Evolutionary conservation across 2,888 invertebrate species (phyloP), one percentile per base, ranked within the genome.

Genomic region (Aspidiotus rigidus): DNA sequence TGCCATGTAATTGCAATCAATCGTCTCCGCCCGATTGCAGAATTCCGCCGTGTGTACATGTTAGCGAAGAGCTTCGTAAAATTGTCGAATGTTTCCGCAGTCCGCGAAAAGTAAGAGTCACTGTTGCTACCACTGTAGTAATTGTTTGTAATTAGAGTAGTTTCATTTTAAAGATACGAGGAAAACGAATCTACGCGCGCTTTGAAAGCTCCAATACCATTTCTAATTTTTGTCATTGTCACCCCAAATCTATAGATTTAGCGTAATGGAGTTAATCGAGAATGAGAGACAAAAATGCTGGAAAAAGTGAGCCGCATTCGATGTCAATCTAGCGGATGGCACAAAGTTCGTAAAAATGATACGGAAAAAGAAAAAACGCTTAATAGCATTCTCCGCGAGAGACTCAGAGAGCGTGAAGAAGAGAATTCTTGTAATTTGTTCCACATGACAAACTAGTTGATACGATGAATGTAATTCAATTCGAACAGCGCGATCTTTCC

Each of bases 381-480:
- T 28, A 28, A 28, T 28, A 28, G 28, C 28, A 28, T 28, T 28
- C 28, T 28, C 28, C 2, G 49, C 49, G 49, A 49, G n/a, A 2
- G n/a, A 11, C 11, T 49, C 49, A n/a, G 42, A 39, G 56, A 16
- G 42, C 16, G 8, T 7, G 55, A 17, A 42, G 5, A 9, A 7
- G 28, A 42, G 57, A 42, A 57, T 53, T 59, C 15, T 10, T 13
- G 67, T 67, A 67, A 67, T 67, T 67, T 59, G 67, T 67, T 67
- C 67, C 67, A 60, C 67, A 49, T 67, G 60, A 60, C 59, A 59
- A 60, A 67, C 59, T 60, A 49, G 59, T 67, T 67, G 60, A 67
- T 67, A 67, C 64, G 55, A 64, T 64, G 64, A 64, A 64, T 64
- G 64, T 64, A 55, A 64, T 64, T 64, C 64, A 64, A 64, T 64